Base-by-base conservation (phyloP, 2,888 invertebrate genomes). In the Drepanosiphum platanoidis region DNA sequence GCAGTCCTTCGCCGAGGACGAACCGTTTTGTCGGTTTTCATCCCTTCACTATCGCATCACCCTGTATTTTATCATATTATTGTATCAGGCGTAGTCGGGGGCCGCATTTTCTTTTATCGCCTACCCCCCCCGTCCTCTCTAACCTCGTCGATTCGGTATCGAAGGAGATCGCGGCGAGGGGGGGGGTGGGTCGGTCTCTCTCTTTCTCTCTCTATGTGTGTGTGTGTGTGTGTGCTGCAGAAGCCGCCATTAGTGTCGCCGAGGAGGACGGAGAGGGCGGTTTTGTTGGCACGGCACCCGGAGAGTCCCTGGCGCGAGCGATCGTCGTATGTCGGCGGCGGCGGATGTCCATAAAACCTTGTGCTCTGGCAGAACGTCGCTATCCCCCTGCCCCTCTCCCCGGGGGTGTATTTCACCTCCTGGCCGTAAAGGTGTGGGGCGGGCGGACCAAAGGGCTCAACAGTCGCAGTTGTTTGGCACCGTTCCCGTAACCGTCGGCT, bases 381-480 rank as follows among this genome's bases (percentile, higher is more conserved):
- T 46, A n/a, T 34, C 18, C 68, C 18, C 22, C 80, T 15, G 4
- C 32, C 1, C 13, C 32, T 2, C 13, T 9, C 30, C 8, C 1
- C n/a, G 7, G 27, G 27, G 3, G 64, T 27, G 64, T 27, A 27
- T 64, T 64, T 64, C 13, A 30, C 64, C 46, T 27, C 22, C 22
- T 27, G 27, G 13, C n/a, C n/a, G n/a, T 64, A 64, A 30, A 64
- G 64, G 64, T 64, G 9, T 1, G 30, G 13, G 64, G 64, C 18
- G 18, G 32, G 52, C n/a, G 68, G 36, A 27, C 75, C 64, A 52
- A 46, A 52, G 74, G 52, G 83, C 75, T 84, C 75, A 84, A 84
- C 83, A 84, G 83, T 84, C 75, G 83, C 83, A 75, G 66, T 75
- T 66, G 83, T 84, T 75, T 84, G 83, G 83, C 83, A 75, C 75